phyloP scores from a whole-genome alignment of 1,140 invertebrate species.

The Gonioctena quinquepunctata region DNA sequence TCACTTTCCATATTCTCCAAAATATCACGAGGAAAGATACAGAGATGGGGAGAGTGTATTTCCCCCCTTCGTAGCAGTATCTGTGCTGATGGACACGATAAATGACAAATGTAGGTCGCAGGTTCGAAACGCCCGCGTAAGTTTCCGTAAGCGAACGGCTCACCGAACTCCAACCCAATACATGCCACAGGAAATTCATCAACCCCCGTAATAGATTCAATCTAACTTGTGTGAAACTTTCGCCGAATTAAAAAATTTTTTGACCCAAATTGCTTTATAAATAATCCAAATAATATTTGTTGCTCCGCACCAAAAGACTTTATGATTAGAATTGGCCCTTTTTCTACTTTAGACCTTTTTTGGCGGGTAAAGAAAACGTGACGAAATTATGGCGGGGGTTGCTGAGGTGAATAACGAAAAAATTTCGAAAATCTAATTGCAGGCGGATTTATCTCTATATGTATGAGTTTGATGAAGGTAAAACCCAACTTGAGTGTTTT shows the following conservation, averaged over 20 bases:
- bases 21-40: too few relatives aligned
- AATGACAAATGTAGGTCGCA: too few relatives aligned
- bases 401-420: not conserved
- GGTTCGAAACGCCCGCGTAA: too few relatives aligned
- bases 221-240: slow-evolving; percentile 36
- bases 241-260: slow-evolving; percentile 36
- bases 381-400: not conserved
- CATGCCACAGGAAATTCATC: slow-evolving; percentile 38
- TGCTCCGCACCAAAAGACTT: not conserved
- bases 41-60: too few relatives aligned
- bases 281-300: slow-evolving; percentile 21
- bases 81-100: too few relatives aligned
- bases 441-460: too few relatives aligned
- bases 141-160: too few relatives aligned
- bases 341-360: not conserved
- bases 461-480: not conserved
- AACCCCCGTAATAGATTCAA: slow-evolving; percentile 42
- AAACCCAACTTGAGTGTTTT: too few relatives aligned
- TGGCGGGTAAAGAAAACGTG: not conserved
- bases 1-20: too few relatives aligned
- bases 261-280: slow-evolving; percentile 28
- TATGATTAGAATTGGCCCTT: not conserved
- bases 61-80: too few relatives aligned
- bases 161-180: slow-evolving; percentile 31
- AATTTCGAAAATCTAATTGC: not conserved